Conservation (phyloP, 2,113 vertebrate genomes). For the Crotalus helleri region DNA sequence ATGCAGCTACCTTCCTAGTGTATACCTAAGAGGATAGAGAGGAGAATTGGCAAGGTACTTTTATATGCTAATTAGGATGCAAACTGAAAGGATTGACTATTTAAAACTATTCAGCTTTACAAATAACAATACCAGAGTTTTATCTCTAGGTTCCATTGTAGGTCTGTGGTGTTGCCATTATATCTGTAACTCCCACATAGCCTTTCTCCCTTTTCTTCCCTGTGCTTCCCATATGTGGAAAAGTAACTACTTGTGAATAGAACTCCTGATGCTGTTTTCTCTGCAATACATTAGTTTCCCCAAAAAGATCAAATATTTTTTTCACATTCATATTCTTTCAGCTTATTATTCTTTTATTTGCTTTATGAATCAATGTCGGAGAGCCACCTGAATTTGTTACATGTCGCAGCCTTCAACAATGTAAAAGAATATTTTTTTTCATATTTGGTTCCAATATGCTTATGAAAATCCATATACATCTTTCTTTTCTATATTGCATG, state of each 20-base stretch:
- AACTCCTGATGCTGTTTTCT: neutral
- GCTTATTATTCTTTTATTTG: neutral
- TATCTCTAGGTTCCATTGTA: neutral
- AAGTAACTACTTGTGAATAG: neutral
- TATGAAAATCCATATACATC: neutral
- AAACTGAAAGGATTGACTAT: constrained; percentile 23
- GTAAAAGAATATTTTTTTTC: neutral
- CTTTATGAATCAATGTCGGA: neutral
- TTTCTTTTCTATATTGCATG: too few relatives aligned
- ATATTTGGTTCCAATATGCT: neutral
- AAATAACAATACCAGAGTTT: neutral
- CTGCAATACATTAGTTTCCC: neutral
- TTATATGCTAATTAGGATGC: constrained; percentile 39
- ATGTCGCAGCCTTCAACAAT: neutral
- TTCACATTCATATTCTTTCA: neutral
- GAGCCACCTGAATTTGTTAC: neutral
- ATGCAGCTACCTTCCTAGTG: constrained; percentile 67
- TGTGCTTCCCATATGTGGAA: neutral
- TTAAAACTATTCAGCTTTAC: neutral
- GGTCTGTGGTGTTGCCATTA: neutral
- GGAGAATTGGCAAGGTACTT: constrained; percentile 48
- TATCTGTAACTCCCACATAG: neutral
- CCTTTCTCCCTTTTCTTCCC: neutral
- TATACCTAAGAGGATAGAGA: constrained; percentile 51
- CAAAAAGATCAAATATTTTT: neutral